Conservation (phyloP, 2,113 vertebrate genomes). For the Erythrocebus patas region DNA sequence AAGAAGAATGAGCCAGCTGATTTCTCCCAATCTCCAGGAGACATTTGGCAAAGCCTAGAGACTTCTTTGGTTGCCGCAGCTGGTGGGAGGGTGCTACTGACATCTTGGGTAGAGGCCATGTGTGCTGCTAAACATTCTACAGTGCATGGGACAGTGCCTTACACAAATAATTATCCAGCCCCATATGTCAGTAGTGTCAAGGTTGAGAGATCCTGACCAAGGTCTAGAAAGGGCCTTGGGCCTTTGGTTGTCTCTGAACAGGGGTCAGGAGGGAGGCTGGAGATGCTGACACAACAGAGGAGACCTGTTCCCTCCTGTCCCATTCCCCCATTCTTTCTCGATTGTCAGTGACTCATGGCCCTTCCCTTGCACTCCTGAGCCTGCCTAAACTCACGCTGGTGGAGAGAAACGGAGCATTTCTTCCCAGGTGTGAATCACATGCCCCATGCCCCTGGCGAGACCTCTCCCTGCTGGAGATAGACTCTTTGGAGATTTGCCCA, state of each 20-base stretch:
- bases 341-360: not conserved
- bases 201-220: not conserved
- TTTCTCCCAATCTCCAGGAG: not conserved
- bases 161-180: not conserved
- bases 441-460: not conserved
- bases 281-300: not conserved
- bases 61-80: not conserved
- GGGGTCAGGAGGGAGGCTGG: not conserved
- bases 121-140: not conserved
- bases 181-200: not conserved
- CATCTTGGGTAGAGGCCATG: not conserved
- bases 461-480: not conserved
- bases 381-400: not conserved
- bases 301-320: not conserved
- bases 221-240: not conserved
- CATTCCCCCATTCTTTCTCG: not conserved
- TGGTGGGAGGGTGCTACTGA: rapidly evolving
- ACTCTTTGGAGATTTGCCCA: not conserved
- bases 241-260: not conserved
- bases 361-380: not conserved
- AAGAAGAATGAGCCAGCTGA: not conserved
- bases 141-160: not conserved
- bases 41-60: not conserved
- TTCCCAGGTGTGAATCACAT: not conserved
- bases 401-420: not conserved